Conservation (phyloP, 53 echinoderm and acorn worm species). For the Apostichopus leukothele region DNA sequence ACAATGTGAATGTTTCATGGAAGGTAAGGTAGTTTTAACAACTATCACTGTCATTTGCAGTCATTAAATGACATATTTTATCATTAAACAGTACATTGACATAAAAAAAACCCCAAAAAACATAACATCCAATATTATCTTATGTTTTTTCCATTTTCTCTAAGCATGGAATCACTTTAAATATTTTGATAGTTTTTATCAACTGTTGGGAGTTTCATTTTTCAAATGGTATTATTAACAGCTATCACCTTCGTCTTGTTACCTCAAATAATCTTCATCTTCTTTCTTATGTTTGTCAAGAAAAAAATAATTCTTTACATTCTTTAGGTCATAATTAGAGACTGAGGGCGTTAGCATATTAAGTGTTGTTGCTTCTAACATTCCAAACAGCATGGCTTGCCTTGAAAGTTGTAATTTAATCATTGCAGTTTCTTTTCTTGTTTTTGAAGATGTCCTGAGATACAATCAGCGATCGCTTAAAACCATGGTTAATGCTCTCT, state of each 20-base stretch:
- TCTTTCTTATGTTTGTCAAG: too few species aligned
- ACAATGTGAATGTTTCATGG: too few species aligned
- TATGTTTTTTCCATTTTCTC: too few species aligned
- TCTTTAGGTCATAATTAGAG: neutral
- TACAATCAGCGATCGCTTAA: neutral
- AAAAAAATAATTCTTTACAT: neutral
- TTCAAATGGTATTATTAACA: neutral
- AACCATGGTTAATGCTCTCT: conserved; percentile 18
- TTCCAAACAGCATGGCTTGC: neutral
- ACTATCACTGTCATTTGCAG: too few species aligned
- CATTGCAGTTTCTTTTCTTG: neutral
- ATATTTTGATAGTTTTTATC: neutral
- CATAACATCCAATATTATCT: too few species aligned
- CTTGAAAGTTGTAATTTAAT: conserved; percentile 15
- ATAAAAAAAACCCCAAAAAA: too few species aligned
- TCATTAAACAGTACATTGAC: too few species aligned
- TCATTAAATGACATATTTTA: too few species aligned
- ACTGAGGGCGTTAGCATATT: neutral
- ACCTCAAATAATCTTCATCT: too few species aligned
- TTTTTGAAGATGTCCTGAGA: neutral
- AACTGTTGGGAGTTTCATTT: neutral
- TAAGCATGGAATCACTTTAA: neutral
- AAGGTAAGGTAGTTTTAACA: too few species aligned
- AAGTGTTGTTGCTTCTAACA: neutral
- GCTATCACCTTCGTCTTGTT: neutral